phyloP scores from a whole-genome alignment of 2,888 invertebrate species.

The Drosophila buzzatii region DNA sequence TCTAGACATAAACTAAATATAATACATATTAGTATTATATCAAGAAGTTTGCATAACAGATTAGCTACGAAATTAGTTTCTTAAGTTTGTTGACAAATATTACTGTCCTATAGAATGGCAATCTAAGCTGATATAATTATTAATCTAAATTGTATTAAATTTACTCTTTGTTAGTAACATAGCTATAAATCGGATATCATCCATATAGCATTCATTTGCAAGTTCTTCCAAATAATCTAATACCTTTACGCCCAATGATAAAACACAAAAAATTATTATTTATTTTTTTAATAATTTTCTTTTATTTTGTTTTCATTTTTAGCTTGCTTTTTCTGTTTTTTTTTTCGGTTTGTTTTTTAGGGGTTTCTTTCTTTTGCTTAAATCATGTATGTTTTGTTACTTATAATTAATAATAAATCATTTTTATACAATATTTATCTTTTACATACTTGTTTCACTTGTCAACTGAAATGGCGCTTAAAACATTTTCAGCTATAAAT shows the following conservation, averaged over 20 bases:
- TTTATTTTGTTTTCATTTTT: constrained; percentile 77
- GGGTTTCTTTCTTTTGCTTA: constrained; percentile 65
- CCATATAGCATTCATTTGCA: too few species aligned
- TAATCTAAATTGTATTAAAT: too few species aligned
- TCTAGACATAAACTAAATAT: background rate
- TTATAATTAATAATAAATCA: constrained; percentile 78
- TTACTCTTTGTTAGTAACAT: too few species aligned
- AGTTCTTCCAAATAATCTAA: background rate
- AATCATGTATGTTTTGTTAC: constrained; percentile 60
- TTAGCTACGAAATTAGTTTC: background rate
- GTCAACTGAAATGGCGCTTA: constrained; percentile 56
- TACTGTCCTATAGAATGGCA: too few species aligned
- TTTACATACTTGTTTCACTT: constrained; percentile 64
- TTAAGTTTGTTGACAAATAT: too few species aligned
- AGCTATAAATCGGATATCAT: too few species aligned
- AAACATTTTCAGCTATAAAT: constrained; percentile 64
- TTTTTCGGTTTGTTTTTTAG: constrained; percentile 59
- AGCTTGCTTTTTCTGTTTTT: constrained; percentile 53
- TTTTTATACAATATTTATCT: constrained; percentile 80
- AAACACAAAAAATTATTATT: constrained; percentile 4
- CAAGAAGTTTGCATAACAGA: background rate
- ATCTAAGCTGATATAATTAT: too few species aligned
- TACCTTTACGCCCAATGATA: background rate
- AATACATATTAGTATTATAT: background rate
- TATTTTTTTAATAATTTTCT: constrained; percentile 71